phyloP scores from a whole-genome alignment of 2,797 vertebrate species.

The Poeciliopsis presidionis region DNA sequence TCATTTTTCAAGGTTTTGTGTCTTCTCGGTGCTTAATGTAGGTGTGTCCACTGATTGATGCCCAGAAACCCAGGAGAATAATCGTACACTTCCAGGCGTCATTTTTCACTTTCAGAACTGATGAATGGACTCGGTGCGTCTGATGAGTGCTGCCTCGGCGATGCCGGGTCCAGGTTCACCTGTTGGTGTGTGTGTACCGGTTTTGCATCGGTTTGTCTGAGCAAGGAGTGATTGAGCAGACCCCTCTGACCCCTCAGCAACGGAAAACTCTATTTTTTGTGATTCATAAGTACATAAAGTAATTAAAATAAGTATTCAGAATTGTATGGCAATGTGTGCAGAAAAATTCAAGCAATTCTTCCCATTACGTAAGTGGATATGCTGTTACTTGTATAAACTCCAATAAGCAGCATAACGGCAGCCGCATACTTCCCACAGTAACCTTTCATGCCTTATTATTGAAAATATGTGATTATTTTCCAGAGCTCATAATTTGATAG shows the following conservation, averaged over 20 bases:
- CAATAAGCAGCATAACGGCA: not conserved
- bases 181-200: conserved; percentile 33
- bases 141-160: conserved; percentile 65
- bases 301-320: no score
- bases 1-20: conserved; percentile 74
- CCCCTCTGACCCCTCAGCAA: conserved; percentile 8
- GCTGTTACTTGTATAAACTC: not conserved
- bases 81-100: conserved; percentile 76
- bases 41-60: conserved; percentile 72
- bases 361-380: not conserved
- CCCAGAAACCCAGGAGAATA: conserved; percentile 64
- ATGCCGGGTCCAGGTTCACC: conserved; percentile 70
- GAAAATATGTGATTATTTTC: not conserved
- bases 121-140: conserved; percentile 69
- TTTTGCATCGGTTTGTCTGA: conserved; percentile 36
- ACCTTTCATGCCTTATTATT: not conserved
- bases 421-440: not conserved
- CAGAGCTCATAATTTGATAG: not conserved
- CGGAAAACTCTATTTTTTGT: not conserved
- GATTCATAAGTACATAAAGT: not conserved
- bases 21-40: conserved; percentile 62
- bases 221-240: conserved; percentile 48
- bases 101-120: conserved; percentile 77
- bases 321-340: no score
- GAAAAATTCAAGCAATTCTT: not conserved